Evolutionary conservation across 92 coral and sea anemone species (phyloP).

Genomic region (Metridium senile): DNA sequence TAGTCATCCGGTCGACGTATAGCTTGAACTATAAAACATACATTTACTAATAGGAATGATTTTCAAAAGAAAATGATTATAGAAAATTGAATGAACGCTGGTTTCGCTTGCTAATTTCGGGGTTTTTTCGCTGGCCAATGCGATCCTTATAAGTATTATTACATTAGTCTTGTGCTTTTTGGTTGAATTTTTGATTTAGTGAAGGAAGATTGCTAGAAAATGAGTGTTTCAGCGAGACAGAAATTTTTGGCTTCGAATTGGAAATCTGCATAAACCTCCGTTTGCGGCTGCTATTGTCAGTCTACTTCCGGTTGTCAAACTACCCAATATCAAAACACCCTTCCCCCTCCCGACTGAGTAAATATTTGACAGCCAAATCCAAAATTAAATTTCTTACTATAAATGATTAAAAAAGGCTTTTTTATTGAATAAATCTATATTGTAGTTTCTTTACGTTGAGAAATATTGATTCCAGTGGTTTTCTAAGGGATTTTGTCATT

Average conservation of each 20-base stretch:
- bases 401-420: not conserved
- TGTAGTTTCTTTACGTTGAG: too few relatives aligned
- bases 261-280: conserved; percentile 33
- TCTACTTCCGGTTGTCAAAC: conserved; percentile 41
- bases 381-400: not conserved
- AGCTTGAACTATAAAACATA: not conserved
- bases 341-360: not conserved
- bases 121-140: conserved; percentile 7
- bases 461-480: too few relatives aligned
- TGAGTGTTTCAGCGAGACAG: conserved; percentile 35
- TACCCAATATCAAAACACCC: conserved; percentile 9
- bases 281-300: conserved; percentile 30
- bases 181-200: not conserved
- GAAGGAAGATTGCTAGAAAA: not conserved
- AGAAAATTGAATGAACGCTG: conserved; percentile 19
- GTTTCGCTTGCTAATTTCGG: not conserved
- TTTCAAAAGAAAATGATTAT: conserved; percentile 6
- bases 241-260: conserved; percentile 2
- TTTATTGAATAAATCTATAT: not conserved
- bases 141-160: not conserved
- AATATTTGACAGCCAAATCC: not conserved
- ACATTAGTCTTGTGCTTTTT: not conserved
- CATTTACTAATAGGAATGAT: not conserved
- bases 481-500: too few relatives aligned
- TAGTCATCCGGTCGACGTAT: not conserved